Percentiles rank a stretch among this genome's conserved stretches.
Conservation (phyloP, 2,888 invertebrate species). For the Geophilus truncorum region DNA sequence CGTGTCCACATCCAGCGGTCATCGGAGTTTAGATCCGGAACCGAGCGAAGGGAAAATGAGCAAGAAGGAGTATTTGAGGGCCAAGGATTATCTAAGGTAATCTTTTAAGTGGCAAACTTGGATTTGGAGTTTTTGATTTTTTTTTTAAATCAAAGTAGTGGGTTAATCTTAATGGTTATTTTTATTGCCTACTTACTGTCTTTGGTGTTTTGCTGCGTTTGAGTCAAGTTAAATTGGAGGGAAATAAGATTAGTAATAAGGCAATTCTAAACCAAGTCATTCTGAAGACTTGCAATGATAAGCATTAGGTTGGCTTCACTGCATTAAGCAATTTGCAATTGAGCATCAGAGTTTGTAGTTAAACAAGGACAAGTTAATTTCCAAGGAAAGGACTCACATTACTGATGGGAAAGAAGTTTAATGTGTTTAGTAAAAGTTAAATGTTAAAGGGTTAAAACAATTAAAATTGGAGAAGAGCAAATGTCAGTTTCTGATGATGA, state of each 20-base stretch:
- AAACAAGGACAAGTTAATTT: neutral
- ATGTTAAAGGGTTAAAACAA: too few species aligned
- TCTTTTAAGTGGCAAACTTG: neutral
- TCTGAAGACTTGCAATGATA: neutral
- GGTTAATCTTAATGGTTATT: neutral
- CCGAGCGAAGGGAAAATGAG: neutral
- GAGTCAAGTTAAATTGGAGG: too few species aligned
- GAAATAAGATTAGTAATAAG: too few species aligned
- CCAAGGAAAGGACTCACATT: neutral
- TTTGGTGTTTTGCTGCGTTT: neutral
- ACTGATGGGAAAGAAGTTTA: too few species aligned
- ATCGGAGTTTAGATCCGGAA: neutral
- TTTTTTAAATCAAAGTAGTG: neutral
- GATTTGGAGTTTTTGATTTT: neutral
- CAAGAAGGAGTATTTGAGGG: too few species aligned
- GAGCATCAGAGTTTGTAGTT: neutral
- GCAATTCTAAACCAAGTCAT: neutral
- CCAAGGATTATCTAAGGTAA: slow-evolving; percentile 28
- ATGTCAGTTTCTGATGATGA: too few species aligned
- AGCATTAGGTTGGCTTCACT: neutral
- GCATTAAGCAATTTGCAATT: neutral
- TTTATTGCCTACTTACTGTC: neutral
- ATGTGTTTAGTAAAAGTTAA: too few species aligned
- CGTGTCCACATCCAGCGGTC: neutral
- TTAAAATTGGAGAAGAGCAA: too few species aligned